These are phyloP conservation scores for Lutjanus erythropterus DNA, from an alignment of 2,113 vertebrate species.

Conservation along the genomic window DNA sequence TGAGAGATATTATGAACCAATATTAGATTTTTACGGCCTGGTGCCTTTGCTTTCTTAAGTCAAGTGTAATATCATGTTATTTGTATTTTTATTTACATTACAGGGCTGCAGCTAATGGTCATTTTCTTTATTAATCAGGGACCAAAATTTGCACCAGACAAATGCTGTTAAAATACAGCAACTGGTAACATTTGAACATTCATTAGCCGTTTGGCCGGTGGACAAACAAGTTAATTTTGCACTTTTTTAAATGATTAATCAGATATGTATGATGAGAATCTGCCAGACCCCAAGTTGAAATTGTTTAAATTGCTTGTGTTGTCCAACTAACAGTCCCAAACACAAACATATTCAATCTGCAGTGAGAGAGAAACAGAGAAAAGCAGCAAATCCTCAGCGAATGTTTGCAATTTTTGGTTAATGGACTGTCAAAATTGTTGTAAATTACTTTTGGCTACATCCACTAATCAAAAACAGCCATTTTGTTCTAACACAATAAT, in stretches of 20 bases:
- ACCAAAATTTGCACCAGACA: too few species aligned
- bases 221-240: too few species aligned
- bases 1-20: not conserved
- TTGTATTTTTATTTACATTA: not conserved
- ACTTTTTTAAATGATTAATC: too few species aligned
- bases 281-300: too few species aligned
- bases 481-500: not conserved
- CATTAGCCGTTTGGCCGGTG: too few species aligned
- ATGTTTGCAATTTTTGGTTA: not conserved
- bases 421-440: not conserved
- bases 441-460: not conserved
- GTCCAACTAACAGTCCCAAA: not conserved
- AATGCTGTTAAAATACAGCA: too few species aligned
- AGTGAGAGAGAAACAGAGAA: not conserved
- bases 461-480: too few species aligned
- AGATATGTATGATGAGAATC: too few species aligned
- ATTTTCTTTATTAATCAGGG: not conserved
- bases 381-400: not conserved
- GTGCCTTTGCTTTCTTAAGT: not conserved
- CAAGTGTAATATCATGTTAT: too few species aligned
- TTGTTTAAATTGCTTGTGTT: too few species aligned
- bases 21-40: not conserved
- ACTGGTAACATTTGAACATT: too few species aligned
- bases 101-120: not conserved
- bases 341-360: not conserved